phyloP scores from a whole-genome alignment of 1,140 invertebrate genomes.

The Cataglyphis hispanica region DNA sequence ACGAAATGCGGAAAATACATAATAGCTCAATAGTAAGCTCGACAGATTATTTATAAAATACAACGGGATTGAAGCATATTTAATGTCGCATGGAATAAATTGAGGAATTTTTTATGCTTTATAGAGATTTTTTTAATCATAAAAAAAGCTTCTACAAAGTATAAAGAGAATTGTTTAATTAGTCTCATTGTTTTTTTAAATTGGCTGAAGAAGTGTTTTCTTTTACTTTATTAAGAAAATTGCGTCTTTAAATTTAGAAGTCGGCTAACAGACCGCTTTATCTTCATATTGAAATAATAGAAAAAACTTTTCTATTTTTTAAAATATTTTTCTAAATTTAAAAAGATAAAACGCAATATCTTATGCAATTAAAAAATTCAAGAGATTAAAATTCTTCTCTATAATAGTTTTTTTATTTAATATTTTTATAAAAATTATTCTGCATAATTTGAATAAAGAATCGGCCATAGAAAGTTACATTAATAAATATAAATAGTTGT shows the following conservation, averaged over 20 bases:
- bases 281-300: background rate
- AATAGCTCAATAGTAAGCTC: background rate
- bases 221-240: conserved; percentile 7
- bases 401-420: background rate
- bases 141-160: background rate
- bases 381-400: background rate
- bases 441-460: background rate
- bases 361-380: background rate
- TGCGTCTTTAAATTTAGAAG: background rate
- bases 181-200: background rate
- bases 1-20: conserved; percentile 24
- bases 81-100: background rate
- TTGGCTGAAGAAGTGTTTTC: background rate
- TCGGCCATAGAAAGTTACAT: background rate
- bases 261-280: too few species aligned
- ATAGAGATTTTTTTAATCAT: background rate
- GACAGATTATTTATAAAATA: conserved; percentile 42
- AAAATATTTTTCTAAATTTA: conserved; percentile 1
- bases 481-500: background rate
- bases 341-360: background rate
- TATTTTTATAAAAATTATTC: background rate
- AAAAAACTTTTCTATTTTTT: conserved; percentile 8
- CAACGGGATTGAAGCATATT: background rate
- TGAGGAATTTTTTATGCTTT: conserved; percentile 8
- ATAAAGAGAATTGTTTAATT: background rate